Evolutionary conservation across 92 coral and sea anemone genomes (phyloP), one percentile per base, ranked within the genome.

Genomic region (Porites evermanni): DNA sequence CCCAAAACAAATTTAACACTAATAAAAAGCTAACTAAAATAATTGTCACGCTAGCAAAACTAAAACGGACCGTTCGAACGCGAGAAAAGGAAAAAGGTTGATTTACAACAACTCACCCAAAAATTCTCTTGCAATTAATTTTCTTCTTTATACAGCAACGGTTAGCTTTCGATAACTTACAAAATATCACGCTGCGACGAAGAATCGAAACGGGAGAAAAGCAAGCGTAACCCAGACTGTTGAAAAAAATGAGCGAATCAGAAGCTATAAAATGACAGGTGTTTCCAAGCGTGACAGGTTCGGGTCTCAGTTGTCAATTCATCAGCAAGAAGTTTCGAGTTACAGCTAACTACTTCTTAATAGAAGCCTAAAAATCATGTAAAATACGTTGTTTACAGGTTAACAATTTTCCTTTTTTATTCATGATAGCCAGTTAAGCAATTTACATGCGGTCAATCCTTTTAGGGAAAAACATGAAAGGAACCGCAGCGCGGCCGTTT

Each of bases 141-240:
- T 67, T 53, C 66, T 19, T 61, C 24, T 77, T 29, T 77, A 16
- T 19, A 60, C 66, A 3, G 20, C 0, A 8, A 11, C 77, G 12
- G 19, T 16, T n/a, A 26, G 38, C 32, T 68, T 16, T 1, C 18
- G 11, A n/a, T 23, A 66, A 67, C 53, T 79, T 53, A 7, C 52
- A 52, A 75, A 44, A 24, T 26, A 9, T 81, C 86, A 59, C 59
- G 16, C 86, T 32, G 86, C 38, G 78, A 56, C 70, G 23, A 81
- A 4, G 26, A 81, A 11, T 44, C 16, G 32, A 8, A 59, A 70
- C 78, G 8, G 18, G 44, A 44, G 13, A 29, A 4, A 71, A 81
- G n/a, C 14, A 20, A 8, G 2, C 14, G 56, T 10, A 32, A 16
- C 47, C 47, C 17, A 20, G 29, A 17, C 18, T 67, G 50, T 70